Conservation (phyloP, 1,140 invertebrate genomes). For the Colletes latitarsis region DNA sequence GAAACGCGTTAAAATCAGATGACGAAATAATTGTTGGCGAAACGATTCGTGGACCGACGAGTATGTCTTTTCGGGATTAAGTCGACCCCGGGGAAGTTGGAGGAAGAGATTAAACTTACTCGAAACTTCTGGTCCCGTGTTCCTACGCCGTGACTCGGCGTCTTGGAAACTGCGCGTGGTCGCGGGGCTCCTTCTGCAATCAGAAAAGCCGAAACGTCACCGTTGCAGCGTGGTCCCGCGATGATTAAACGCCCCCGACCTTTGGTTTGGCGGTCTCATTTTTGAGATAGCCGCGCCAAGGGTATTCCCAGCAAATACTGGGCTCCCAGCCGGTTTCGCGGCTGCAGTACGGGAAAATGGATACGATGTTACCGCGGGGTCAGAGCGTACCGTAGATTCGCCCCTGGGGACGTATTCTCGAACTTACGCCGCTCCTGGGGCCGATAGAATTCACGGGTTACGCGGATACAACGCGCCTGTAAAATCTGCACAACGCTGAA, state of each 20-base stretch:
- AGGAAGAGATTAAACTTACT: slow-evolving; percentile 48
- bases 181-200: slow-evolving; percentile 34
- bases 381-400: slow-evolving; percentile 54
- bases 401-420: slow-evolving; percentile 60
- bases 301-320: background rate
- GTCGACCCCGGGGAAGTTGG: slow-evolving; percentile 37
- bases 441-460: slow-evolving; percentile 36
- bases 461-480: slow-evolving; percentile 10
- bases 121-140: background rate
- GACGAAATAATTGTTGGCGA: background rate
- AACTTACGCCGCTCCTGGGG: slow-evolving; percentile 63
- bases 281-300: background rate
- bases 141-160: background rate
- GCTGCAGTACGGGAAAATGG: slow-evolving; percentile 24
- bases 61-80: slow-evolving; percentile 57
- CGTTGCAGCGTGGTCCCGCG: background rate
- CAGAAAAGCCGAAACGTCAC: slow-evolving; percentile 17
- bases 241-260: slow-evolving; percentile 8
- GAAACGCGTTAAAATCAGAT: background rate
- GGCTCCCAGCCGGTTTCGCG: background rate
- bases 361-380: slow-evolving; percentile 33
- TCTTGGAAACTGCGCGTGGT: background rate
- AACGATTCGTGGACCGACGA: slow-evolving; percentile 53
- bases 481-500: slow-evolving; percentile 19
- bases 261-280: background rate